phyloP scores from a whole-genome alignment of 2,888 invertebrate species.

The Gymnocheta viridis region DNA sequence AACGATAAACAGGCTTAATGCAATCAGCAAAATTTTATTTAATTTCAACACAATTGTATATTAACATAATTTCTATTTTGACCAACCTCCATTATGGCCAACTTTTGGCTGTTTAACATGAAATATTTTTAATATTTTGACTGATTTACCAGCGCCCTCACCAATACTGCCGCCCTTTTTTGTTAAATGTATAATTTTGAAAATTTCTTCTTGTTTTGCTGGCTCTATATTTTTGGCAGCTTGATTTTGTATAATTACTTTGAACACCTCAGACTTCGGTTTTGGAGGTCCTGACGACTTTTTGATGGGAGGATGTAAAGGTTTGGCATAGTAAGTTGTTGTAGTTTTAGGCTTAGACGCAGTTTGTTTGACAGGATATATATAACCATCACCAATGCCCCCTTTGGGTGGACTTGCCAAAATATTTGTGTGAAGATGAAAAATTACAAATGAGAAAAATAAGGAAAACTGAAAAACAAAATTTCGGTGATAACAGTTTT shows the following conservation, averaged over 20 bases:
- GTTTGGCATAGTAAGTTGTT: constrained; percentile 60
- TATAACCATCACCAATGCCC: constrained; percentile 68
- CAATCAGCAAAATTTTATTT: neutral
- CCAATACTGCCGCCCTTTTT: constrained; percentile 6
- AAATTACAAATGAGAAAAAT: neutral
- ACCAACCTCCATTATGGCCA: constrained; percentile 11
- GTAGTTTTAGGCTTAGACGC: constrained; percentile 31
- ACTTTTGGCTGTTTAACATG: constrained; percentile 29
- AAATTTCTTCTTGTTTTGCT: constrained; percentile 70
- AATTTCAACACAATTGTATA: neutral
- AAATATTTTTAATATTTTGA: constrained; percentile 50
- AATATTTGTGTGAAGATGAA: neutral
- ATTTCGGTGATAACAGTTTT: neutral
- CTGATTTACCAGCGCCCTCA: constrained; percentile 41
- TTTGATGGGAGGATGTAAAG: constrained; percentile 34
- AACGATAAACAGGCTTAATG: no score
- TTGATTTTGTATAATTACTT: constrained; percentile 57
- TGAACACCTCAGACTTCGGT: constrained; percentile 33
- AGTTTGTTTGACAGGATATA: constrained; percentile 49
- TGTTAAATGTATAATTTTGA: constrained; percentile 71
- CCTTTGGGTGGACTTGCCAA: constrained; percentile 51
- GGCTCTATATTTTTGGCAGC: neutral
- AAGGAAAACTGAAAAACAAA: constrained; percentile 21
- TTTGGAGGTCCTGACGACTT: neutral
- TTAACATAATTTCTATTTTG: neutral